A percentile compares a stretch with the other conserved stretches of the same genome.
phyloP scores from a whole-genome alignment of 1,140 invertebrate species.

The Gryon sp. region DNA sequence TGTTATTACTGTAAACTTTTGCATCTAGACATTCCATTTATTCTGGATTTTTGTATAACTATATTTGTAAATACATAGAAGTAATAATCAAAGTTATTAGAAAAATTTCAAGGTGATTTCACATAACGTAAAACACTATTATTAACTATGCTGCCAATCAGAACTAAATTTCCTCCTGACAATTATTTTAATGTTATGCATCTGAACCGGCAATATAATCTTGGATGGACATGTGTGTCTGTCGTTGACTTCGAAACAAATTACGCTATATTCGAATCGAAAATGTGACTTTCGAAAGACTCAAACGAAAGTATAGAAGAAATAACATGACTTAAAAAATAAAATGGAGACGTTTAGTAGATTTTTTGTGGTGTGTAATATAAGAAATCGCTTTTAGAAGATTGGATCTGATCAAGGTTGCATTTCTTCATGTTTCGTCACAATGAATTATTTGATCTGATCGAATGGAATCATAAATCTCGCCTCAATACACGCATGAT shows the following conservation, averaged over 20 bases:
- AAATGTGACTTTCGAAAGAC: constrained; percentile 48
- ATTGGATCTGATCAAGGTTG: constrained; percentile 62
- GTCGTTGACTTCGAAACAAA: constrained; percentile 28
- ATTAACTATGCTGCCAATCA: not conserved
- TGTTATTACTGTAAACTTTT: too few species aligned
- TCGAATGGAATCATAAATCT: constrained; percentile 60
- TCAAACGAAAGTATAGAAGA: constrained; percentile 30
- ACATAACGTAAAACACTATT: not conserved
- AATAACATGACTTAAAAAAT: constrained; percentile 48
- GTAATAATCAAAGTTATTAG: too few species aligned
- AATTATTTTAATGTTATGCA: constrained; percentile 53
- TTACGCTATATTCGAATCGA: constrained; percentile 37
- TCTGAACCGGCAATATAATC: constrained; percentile 30
- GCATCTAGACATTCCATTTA: too few species aligned
- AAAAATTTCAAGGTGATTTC: too few species aligned
- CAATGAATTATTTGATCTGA: constrained; percentile 61
- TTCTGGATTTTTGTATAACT: too few species aligned
- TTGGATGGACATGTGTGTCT: not conserved
- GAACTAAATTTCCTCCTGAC: constrained; percentile 17
- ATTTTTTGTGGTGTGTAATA: constrained; percentile 56
- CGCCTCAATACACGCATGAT: constrained; percentile 55
- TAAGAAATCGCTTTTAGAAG: constrained; percentile 63
- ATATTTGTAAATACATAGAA: too few species aligned
- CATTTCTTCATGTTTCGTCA: constrained; percentile 60
- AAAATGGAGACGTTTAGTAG: constrained; percentile 62